Evolutionary conservation across 2,888 invertebrate genomes (phyloP), one percentile per base, ranked within the genome.

Genomic region (Venusia cambrica): DNA sequence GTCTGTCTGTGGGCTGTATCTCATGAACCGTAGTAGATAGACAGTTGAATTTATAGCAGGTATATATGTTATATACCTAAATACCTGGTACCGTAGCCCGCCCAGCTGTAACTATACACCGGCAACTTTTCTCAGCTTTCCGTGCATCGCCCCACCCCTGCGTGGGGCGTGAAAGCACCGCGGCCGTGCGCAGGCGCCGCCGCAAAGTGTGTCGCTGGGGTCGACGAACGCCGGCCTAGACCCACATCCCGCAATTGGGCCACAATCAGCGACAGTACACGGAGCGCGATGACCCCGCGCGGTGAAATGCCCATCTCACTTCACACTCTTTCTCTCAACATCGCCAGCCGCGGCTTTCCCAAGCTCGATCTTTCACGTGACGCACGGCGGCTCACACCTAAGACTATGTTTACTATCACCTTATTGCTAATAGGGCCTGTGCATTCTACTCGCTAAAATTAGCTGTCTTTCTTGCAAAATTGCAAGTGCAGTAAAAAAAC

Each of bases 191-290:
- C 77, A 69, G 69, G 77, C 75, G 78, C 71, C 57, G 78, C 71
- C 57, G 59, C 68, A 60, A 84, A 84, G 83, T 87, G 73, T 84
- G 87, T 63, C 88, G 75, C 67, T 68, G 77, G 78, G 87, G 87
- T 87, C 87, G 79, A 78, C 80, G 87, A 83, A 81, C 85, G 87
- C 83, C 84, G 88, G 84, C 88, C 88, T 88, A 88, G 88, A 87
- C 88, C 88, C 75, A 87, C 84, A 75, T 88, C 71, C 56, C 57
- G 68, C 77, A 87, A 87, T 87, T 85, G 83, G 87, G 85, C 62
- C 84, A 84, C 77, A 87, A 87, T 87, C 84, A 87, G 87, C 77
- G 87, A 88, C 77, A 87, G 87, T 87, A 80, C 68, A 72, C 68
- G 68, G 69, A 73, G 85, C 73, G 73, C 85, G 70, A 78, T 83